A percentile compares a stretch with the other conserved stretches of the same genome.
These are phyloP conservation scores for Ptychochromis oligacanthus DNA, from an alignment of 2,113 vertebrate genomes.

Conservation along the genomic window DNA sequence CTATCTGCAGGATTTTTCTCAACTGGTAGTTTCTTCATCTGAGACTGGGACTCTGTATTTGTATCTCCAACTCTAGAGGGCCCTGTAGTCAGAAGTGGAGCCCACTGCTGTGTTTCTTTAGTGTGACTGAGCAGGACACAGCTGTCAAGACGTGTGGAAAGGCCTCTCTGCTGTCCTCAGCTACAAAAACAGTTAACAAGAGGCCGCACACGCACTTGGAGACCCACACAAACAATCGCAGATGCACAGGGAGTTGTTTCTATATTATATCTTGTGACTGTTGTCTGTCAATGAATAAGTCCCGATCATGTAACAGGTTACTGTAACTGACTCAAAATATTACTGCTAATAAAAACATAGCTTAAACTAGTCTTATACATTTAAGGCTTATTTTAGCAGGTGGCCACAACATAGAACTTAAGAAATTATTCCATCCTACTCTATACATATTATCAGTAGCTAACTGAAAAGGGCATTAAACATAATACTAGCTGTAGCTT, in stretches of 20 bases:
- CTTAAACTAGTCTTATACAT: background rate
- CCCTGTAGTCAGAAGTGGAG: slow-evolving; percentile 42
- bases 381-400: background rate
- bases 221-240: background rate
- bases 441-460: background rate
- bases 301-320: background rate
- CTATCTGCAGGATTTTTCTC: background rate
- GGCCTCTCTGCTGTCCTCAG: slow-evolving; percentile 71
- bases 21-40: background rate
- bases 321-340: background rate
- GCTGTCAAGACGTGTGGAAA: slow-evolving; percentile 79
- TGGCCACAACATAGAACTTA: background rate
- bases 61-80: slow-evolving; percentile 41
- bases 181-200: slow-evolving; percentile 76
- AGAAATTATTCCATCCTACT: background rate
- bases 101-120: slow-evolving; percentile 52
- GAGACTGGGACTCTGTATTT: background rate
- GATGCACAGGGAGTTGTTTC: background rate
- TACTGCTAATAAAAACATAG: background rate
- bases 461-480: background rate
- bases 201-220: slow-evolving; percentile 11
- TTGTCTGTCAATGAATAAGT: slow-evolving; percentile 1
- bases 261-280: slow-evolving; percentile 6
- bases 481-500: background rate
- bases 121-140: slow-evolving; percentile 69